phyloP scores from a whole-genome alignment of 2,888 invertebrate species.

The Pachycephus smyrnensis region DNA sequence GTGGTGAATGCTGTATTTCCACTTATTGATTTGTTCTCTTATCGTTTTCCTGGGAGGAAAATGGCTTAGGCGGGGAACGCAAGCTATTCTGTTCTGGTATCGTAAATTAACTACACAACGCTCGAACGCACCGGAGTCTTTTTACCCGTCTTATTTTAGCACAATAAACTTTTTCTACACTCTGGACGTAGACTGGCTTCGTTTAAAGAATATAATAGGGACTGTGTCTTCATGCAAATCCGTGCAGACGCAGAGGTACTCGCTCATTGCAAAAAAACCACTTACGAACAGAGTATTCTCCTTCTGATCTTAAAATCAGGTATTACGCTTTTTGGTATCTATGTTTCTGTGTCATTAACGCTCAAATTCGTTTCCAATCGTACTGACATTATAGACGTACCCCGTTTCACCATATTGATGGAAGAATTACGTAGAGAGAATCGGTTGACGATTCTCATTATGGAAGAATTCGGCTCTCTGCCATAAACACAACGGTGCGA shows the following conservation, averaged over 20 bases:
- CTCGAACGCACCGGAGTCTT: not conserved
- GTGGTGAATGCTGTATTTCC: not conserved
- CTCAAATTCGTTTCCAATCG: not conserved
- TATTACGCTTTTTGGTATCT: not conserved
- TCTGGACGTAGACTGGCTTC: not conserved
- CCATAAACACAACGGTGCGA: not conserved
- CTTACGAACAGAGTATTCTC: not conserved
- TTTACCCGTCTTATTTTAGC: not conserved
- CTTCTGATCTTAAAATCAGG: not conserved
- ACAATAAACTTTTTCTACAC: not conserved
- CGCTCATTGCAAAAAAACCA: no score
- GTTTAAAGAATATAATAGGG: not conserved
- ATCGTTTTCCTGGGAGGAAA: not conserved
- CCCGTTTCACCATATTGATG: not conserved
- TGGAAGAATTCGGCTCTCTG: not conserved
- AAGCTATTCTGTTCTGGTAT: not conserved
- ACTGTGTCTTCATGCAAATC: not conserved
- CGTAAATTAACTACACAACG: not conserved
- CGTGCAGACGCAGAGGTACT: not conserved
- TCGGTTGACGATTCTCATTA: not conserved
- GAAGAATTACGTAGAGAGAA: not conserved
- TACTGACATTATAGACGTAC: not conserved
- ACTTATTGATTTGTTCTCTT: not conserved
- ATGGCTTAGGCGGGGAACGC: not conserved
- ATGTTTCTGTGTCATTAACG: not conserved